Evolutionary conservation across 2,888 invertebrate genomes (phyloP).

Genomic region (Callimorpha dominula): DNA sequence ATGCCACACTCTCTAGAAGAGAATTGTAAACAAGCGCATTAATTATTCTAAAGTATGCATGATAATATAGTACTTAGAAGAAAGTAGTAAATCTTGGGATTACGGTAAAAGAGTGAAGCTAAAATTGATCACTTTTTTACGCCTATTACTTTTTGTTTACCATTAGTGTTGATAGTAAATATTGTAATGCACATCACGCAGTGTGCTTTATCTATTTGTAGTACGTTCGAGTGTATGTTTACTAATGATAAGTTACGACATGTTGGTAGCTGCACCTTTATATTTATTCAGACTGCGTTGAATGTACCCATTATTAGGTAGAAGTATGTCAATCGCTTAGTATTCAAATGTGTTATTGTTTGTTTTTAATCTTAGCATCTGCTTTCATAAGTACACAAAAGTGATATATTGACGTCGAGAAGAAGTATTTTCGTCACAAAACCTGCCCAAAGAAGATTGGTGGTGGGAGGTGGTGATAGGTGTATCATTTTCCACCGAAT

Average conservation of each 20-base stretch:
- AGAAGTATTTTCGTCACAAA: no score
- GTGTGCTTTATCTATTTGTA: conserved; percentile 25
- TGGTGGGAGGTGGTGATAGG: no score
- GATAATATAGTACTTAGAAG: conserved; percentile 16
- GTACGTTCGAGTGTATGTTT: conserved; percentile 49
- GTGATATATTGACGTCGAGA: no score
- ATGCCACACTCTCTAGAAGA: no score
- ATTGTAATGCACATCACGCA: conserved; percentile 10
- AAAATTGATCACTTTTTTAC: conserved; percentile 38
- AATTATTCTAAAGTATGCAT: conserved; percentile 19
- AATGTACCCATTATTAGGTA: conserved; percentile 27
- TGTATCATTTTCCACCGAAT: no score
- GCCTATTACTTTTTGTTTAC: conserved; percentile 36
- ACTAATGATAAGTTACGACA: conserved; percentile 53
- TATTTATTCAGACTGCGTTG: conserved; percentile 52
- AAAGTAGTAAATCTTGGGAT: conserved; percentile 17
- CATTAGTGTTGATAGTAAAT: conserved; percentile 5
- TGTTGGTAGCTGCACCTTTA: conserved; percentile 22
- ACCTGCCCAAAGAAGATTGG: no score
- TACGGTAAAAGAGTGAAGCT: conserved; percentile 12
- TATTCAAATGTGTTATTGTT: conserved; percentile 21
- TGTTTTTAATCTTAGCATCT: conserved; percentile 13
- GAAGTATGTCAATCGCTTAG: conserved; percentile 28
- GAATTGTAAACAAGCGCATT: no score
- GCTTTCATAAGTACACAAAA: not conserved